Percentiles rank a stretch among this genome's conserved stretches.
Evolutionary conservation across 2,797 vertebrate species (phyloP).

Genomic region (Ataeniobius toweri): DNA sequence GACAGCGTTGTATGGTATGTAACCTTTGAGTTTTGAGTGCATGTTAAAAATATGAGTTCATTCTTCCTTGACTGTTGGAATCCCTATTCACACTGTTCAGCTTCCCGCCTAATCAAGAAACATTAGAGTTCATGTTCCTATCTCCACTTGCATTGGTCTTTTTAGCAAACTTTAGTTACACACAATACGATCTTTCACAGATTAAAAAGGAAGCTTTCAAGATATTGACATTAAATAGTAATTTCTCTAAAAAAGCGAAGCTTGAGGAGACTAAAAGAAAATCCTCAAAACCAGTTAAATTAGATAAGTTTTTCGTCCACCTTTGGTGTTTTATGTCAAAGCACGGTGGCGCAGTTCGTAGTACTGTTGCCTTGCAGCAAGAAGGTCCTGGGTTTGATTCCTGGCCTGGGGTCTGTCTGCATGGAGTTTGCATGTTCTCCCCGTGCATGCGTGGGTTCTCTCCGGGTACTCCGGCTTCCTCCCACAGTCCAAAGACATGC

Average conservation of each 20-base stretch:
- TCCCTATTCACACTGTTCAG: background rate
- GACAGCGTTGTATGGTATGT: slow-evolving; percentile 14
- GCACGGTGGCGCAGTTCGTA: background rate
- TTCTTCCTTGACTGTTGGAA: slow-evolving; percentile 8
- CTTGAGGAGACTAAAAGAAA: background rate
- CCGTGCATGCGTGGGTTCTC: no score
- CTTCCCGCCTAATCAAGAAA: slow-evolving; percentile 8
- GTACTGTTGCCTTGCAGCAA: no score
- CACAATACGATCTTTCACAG: background rate
- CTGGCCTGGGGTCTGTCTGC: no score
- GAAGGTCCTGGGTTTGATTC: no score
- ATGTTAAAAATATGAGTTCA: slow-evolving; percentile 3
- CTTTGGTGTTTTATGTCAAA: background rate
- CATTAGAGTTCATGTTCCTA: background rate
- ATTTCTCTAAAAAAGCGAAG: background rate
- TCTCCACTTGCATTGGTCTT: background rate
- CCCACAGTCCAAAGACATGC: no score
- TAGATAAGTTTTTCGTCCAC: background rate
- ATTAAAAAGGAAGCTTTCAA: background rate
- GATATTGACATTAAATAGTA: background rate
- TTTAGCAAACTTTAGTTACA: background rate
- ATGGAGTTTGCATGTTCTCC: no score
- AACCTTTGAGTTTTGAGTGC: background rate
- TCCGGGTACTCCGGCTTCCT: no score
- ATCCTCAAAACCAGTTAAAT: background rate